These are phyloP conservation scores for Vulpes vulpes DNA, from an alignment of 2,113 vertebrate species.

Conservation along the genomic window DNA sequence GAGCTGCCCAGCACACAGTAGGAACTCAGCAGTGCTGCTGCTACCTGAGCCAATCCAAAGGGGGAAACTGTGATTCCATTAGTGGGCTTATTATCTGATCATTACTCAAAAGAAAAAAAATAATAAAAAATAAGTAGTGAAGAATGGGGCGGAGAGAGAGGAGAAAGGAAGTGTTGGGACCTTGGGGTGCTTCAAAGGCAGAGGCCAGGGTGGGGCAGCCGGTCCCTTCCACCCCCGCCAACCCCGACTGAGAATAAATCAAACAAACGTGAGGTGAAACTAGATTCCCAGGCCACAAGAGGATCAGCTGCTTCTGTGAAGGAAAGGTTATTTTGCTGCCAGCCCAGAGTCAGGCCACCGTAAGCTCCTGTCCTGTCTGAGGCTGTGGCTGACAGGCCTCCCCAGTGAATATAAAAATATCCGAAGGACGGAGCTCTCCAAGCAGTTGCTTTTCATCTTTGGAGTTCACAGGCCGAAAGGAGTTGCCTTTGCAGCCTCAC, in stretches of 20 bases:
- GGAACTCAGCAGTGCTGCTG: not conserved
- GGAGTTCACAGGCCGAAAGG: slow-evolving; percentile 27
- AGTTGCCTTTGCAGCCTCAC: not conserved
- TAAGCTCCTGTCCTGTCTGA: not conserved
- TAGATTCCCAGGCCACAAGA: not conserved
- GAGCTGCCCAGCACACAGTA: not conserved
- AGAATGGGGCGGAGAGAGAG: not conserved
- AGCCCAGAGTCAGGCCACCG: not conserved
- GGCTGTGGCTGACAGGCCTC: slow-evolving; percentile 26
- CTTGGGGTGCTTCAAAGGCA: slow-evolving; percentile 41
- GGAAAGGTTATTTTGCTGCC: not conserved
- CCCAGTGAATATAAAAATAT: slow-evolving; percentile 50
- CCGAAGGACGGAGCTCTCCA: not conserved
- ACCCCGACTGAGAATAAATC: slow-evolving; percentile 11
- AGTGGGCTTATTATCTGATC: not conserved
- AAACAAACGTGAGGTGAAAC: not conserved
- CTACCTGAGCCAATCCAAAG: not conserved
- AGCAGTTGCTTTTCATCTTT: slow-evolving; percentile 16
- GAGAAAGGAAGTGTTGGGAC: not conserved
- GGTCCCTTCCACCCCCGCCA: not conserved
- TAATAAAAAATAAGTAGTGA: not conserved
- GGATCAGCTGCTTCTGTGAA: not conserved
- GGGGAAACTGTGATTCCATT: not conserved
- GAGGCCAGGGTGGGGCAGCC: slow-evolving; percentile 32
- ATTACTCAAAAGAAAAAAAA: not conserved